Percentiles rank a stretch among this genome's conserved stretches.
phyloP scores from a whole-genome alignment of 2,797 vertebrate species.

The Enteromius treurensis region DNA sequence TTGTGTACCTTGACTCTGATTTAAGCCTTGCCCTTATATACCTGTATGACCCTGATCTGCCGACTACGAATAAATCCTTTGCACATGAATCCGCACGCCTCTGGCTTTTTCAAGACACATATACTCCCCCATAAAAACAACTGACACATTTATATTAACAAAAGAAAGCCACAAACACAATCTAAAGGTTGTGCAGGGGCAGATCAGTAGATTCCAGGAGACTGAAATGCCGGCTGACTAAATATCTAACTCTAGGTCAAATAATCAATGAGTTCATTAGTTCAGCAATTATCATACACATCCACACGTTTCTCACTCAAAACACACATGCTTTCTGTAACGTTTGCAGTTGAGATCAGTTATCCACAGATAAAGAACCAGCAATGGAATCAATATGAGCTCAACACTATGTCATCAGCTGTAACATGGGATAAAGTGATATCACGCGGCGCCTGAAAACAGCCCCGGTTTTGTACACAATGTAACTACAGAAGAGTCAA shows the following conservation, averaged over 20 bases:
- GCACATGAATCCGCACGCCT: no score
- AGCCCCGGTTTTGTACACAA: no score
- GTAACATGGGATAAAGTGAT: no score
- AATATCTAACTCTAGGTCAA: neutral
- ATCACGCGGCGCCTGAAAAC: no score
- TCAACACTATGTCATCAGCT: neutral
- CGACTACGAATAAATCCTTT: no score
- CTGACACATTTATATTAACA: neutral
- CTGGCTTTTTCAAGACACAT: no score
- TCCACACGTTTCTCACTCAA: neutral
- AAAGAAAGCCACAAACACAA: neutral
- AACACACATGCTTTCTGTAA: neutral
- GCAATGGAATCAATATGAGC: neutral
- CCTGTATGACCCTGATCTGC: no score
- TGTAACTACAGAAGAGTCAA: no score
- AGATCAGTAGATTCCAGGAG: neutral
- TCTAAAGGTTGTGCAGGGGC: neutral
- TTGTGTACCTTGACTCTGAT: no score
- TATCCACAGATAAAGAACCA: neutral
- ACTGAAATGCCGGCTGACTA: neutral
- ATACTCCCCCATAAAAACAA: neutral
- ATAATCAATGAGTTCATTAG: neutral
- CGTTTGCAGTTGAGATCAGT: neutral
- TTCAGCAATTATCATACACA: neutral
- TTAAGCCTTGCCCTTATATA: no score